These are phyloP conservation scores for Eubasilissa regina DNA, from an alignment of 1,140 invertebrate genomes.

Conservation along the genomic window DNA sequence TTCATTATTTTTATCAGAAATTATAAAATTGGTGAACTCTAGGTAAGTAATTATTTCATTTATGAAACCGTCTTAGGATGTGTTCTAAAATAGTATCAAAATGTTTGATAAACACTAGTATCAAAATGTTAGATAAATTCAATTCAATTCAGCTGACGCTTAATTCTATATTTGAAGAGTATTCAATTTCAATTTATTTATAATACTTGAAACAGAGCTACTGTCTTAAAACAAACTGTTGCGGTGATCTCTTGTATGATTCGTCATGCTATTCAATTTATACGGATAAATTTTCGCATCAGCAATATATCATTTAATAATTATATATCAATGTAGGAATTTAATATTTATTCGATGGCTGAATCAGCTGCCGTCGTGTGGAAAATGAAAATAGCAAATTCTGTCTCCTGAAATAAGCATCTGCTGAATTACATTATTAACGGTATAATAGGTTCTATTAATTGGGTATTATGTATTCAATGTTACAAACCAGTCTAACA, in stretches of 20 bases:
- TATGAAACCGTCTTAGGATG: too few species aligned
- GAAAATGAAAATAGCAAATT: conserved; percentile 17
- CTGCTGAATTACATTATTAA: background rate
- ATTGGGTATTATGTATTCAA: background rate
- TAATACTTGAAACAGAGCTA: too few species aligned
- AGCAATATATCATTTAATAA: background rate
- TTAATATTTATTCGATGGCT: background rate
- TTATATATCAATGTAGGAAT: background rate
- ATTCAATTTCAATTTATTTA: too few species aligned
- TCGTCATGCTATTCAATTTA: background rate
- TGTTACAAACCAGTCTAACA: too few species aligned
- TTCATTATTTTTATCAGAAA: too few species aligned
- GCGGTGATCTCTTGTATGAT: background rate
- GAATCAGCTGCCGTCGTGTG: background rate
- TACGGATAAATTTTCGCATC: background rate
- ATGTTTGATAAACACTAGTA: too few species aligned
- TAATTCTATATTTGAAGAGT: too few species aligned
- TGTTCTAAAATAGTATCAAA: too few species aligned
- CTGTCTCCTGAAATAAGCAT: background rate
- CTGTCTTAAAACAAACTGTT: background rate
- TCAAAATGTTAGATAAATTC: too few species aligned
- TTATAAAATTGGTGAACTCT: too few species aligned
- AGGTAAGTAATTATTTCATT: too few species aligned
- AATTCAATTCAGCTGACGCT: too few species aligned
- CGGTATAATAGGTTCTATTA: background rate